These are phyloP conservation scores for Whitmania pigra DNA, from an alignment of 1,140 invertebrate species.

Conservation along the genomic window DNA sequence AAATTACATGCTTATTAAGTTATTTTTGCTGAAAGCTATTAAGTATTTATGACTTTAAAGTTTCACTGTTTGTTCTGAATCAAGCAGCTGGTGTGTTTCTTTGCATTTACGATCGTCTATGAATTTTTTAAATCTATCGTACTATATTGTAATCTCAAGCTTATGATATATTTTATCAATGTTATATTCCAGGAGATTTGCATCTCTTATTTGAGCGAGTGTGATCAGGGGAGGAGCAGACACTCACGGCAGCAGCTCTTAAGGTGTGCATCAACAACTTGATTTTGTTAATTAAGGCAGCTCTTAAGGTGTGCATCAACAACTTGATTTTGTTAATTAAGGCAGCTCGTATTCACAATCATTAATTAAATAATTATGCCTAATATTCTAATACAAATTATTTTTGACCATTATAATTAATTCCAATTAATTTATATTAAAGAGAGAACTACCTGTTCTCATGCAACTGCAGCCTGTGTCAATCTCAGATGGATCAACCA, in stretches of 20 bases:
- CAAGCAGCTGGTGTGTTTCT: no score
- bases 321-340: neutral
- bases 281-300: conserved; percentile 38
- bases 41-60: no score
- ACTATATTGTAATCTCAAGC: no score
- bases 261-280: conserved; percentile 44
- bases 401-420: no score
- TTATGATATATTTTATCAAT: no score
- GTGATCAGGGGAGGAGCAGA: conserved; percentile 60
- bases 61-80: no score
- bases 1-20: no score
- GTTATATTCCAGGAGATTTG: conserved; percentile 55
- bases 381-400: no score
- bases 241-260: conserved; percentile 65
- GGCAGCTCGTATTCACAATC: conserved; percentile 49
- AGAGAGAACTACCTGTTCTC: conserved; percentile 74
- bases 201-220: conserved; percentile 81
- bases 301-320: conserved; percentile 47
- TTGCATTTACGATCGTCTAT: no score
- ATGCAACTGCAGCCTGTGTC: conserved; percentile 68
- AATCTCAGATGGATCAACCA: conserved; percentile 56
- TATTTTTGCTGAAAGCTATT: no score
- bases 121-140: no score
- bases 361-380: no score
- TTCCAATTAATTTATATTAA: conserved; percentile 14